Evolutionary conservation across 64 coral and sea anemone genomes (phyloP).

Genomic region (Trachythela sp.): DNA sequence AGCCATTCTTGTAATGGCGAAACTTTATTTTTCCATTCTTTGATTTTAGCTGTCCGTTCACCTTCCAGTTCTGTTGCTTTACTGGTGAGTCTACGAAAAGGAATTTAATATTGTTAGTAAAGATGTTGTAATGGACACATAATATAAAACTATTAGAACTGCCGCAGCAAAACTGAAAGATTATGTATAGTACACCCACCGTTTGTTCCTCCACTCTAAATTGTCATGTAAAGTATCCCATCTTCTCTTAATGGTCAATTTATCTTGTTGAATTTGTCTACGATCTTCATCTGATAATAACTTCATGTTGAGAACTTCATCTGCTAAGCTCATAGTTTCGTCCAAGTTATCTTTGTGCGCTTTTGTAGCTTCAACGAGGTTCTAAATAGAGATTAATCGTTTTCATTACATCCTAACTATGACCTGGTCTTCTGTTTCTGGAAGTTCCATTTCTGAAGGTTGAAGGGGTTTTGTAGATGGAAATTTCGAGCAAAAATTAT

Average conservation of each 20-base stretch:
- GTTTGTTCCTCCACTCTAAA: background rate
- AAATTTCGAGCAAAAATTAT: too few relatives aligned
- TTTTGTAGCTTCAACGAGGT: background rate
- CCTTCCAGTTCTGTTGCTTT: background rate
- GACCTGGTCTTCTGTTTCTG: too few relatives aligned
- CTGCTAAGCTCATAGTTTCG: background rate
- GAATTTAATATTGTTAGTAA: background rate
- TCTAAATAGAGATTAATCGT: background rate
- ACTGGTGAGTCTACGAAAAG: background rate
- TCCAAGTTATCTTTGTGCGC: background rate
- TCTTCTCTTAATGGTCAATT: background rate
- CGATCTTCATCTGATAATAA: background rate
- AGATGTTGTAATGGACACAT: background rate
- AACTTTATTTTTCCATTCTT: background rate
- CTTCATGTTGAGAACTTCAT: conserved; percentile 16
- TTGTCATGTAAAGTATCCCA: background rate
- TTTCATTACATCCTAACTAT: too few relatives aligned
- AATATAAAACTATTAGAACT: too few relatives aligned
- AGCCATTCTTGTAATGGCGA: background rate
- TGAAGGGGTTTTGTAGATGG: too few relatives aligned
- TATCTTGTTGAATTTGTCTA: conserved; percentile 13
- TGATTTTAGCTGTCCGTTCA: background rate
- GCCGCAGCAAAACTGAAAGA: too few relatives aligned
- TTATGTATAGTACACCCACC: background rate
- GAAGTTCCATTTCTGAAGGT: too few relatives aligned